phyloP scores from a whole-genome alignment of 2,888 invertebrate genomes.

The Cantharis nigra region DNA sequence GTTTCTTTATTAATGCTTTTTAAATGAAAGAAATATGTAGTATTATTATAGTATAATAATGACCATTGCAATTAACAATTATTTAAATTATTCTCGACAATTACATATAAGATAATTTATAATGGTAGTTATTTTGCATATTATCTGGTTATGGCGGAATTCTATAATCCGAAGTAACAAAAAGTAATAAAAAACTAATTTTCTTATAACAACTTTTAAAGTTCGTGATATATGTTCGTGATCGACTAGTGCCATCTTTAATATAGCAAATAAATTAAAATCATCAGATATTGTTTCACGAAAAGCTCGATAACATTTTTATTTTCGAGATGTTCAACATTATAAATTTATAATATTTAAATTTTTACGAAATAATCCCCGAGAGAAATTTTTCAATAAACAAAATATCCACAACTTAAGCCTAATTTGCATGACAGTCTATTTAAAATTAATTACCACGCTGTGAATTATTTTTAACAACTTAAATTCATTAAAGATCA shows the following conservation, averaged over 20 bases:
- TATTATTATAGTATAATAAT: too few species aligned
- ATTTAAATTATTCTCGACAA: neutral
- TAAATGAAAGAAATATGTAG: neutral
- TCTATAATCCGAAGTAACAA: neutral
- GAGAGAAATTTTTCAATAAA: neutral
- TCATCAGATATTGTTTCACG: neutral
- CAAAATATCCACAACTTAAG: neutral
- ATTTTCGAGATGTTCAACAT: neutral
- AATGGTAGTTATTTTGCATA: neutral
- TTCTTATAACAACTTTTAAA: neutral
- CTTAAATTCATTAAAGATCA: slow-evolving; percentile 22
- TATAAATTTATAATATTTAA: neutral
- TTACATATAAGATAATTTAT: neutral
- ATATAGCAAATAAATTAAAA: neutral
- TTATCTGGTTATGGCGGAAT: neutral
- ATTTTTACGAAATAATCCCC: neutral
- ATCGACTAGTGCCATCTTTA: neutral
- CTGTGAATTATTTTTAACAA: slow-evolving; percentile 12
- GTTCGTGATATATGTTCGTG: neutral
- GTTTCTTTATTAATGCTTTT: neutral
- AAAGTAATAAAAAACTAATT: neutral
- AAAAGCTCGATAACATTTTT: neutral
- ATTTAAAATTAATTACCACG: neutral
- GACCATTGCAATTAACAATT: neutral
- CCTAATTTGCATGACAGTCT: neutral